Conservation (phyloP, 2,888 invertebrate genomes). For the Phania funesta region DNA sequence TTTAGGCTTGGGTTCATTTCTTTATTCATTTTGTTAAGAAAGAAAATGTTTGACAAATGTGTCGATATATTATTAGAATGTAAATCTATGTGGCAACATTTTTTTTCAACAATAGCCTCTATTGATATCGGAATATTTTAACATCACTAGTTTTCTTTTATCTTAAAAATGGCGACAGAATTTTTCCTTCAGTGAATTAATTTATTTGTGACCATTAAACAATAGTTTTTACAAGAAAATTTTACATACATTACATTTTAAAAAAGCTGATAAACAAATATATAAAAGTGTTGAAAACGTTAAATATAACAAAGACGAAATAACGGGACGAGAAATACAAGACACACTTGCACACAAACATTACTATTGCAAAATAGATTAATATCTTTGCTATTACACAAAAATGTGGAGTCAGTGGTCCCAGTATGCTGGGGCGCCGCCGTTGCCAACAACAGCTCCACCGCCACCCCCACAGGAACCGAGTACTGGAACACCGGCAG, state of each 20-base stretch:
- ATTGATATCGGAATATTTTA: slow-evolving; percentile 33
- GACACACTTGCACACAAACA: neutral
- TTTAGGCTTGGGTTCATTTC: no score
- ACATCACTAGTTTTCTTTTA: slow-evolving; percentile 73
- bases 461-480: slow-evolving; percentile 70
- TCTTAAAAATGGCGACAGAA: slow-evolving; percentile 73
- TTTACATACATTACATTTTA: neutral
- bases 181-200: slow-evolving; percentile 39
- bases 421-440: slow-evolving; percentile 53
- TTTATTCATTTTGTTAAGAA: no score
- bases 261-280: neutral
- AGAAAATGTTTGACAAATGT: no score
- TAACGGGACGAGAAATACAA: neutral
- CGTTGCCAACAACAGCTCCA: slow-evolving; percentile 66
- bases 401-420: slow-evolving; percentile 77
- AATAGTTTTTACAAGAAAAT: slow-evolving; percentile 4
- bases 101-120: neutral
- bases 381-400: neutral
- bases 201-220: slow-evolving; percentile 1
- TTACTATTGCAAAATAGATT: neutral
- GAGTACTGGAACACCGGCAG: slow-evolving; percentile 24
- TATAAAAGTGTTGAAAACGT: neutral
- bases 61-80: no score
- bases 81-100: no score
- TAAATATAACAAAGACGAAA: neutral